Evolutionary conservation across 2,113 vertebrate species (phyloP), one percentile per base, ranked within the genome.

Genomic region (Lagopus leucura): DNA sequence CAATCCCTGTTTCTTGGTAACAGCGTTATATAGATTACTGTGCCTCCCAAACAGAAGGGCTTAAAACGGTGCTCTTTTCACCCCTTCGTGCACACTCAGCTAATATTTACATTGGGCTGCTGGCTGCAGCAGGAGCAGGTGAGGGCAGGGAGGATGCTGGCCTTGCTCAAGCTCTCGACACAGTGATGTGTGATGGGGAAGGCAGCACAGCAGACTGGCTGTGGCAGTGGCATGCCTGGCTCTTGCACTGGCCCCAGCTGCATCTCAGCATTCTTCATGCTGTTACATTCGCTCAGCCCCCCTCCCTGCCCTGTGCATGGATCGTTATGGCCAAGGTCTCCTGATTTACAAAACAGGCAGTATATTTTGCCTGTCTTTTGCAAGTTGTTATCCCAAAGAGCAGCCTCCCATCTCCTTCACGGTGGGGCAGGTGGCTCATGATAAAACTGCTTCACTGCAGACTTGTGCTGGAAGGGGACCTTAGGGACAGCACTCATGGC

Each of bases 1-100:
- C 85, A 82, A 55, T 65, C 50, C 43, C 73, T 14, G 91, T 95
- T 94, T 78, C 86, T 92, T 94, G 91, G 94, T 93, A 92, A 92
- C 92, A 86, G 71, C 1, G 2, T 89, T 88, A 76, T 89, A 88
- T 67, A 73, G 89, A 77, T 90, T 73, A 77, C 83, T 73, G 74
- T 54, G 76, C 87, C 79, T 91, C 47, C 89, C 28, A 38, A 91
- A 82, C 69, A 72, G 69, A 82, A 75, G 8, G 47, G 66, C 83
- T 92, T 95, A 60, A 85, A 83, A 32, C 10, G 17, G 69, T 79
- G 88, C 83, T 93, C 91, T 93, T 90, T 88, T 70, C 75, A 82
- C 43, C 76, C 15, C 3, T 82, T 63, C 82, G 58, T 0, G 1
- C 55, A 42, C 8, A 1, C 63, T 92, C 55, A 78, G 93, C 70